A percentile compares a stretch with the other conserved stretches of the same genome.
Evolutionary conservation across 2,797 vertebrate species (phyloP).

Genomic region (Dendrocincla tyrannina): DNA sequence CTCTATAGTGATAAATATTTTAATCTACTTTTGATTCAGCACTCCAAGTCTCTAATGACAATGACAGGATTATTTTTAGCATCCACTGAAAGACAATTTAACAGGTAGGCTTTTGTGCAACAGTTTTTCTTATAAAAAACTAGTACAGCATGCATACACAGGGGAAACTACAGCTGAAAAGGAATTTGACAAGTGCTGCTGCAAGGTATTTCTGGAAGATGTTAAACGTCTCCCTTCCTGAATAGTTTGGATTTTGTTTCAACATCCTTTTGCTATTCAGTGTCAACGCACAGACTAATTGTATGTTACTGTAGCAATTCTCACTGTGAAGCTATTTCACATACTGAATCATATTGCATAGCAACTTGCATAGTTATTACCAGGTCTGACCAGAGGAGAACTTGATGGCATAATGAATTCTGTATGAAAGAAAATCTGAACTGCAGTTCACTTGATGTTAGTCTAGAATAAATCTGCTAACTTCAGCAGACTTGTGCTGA

Average conservation of each 20-base stretch:
- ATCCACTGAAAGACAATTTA: not conserved
- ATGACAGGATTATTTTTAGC: not conserved
- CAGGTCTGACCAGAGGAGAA: not conserved
- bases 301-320: not conserved
- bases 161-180: not conserved
- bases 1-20: not conserved
- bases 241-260: conserved; percentile 20
- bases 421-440: not conserved
- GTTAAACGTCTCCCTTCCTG: not conserved
- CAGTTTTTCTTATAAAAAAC: not conserved
- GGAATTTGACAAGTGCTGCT: conserved; percentile 7
- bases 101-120: not conserved
- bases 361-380: not conserved
- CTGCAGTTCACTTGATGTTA: not conserved
- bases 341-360: not conserved
- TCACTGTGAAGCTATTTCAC: not conserved
- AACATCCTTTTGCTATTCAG: not conserved
- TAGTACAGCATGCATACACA: not conserved
- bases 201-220: conserved; percentile 7
- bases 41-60: not conserved
- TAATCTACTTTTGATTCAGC: conserved; percentile 23
- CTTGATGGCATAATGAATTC: conserved; percentile 9
- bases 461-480: not conserved
- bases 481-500: not conserved
- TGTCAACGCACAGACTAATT: conserved; percentile 25